Evolutionary conservation across 2,888 invertebrate species (phyloP), one percentile per base, ranked within the genome.

Genomic region (Platycnemis pennipes): DNA sequence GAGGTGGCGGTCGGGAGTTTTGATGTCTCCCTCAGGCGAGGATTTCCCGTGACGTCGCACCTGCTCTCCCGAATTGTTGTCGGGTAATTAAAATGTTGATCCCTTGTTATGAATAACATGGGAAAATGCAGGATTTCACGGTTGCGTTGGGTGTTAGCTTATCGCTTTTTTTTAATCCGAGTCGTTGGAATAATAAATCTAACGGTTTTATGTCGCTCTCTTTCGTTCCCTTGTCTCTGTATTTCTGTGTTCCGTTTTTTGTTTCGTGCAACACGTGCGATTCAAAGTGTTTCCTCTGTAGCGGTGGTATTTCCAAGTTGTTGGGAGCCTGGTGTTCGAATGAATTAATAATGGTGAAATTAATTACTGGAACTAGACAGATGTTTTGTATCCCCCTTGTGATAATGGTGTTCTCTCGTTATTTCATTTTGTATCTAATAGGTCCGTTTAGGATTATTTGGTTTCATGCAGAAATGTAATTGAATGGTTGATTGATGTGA

Each of bases 161-260:
- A 44, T 87, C 87, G 11, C n/a, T 44, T 37, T 86, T 87, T 45
- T n/a, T 44, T 26, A 87, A 87, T n/a, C 44, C 45, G n/a, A 44
- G 87, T 87, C 69, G 31, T n/a, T 87, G 44, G 44, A 87, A 44
- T 87, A 87, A 87, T 87, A 45, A 87, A 87, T 87, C 69, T 77
- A 77, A 87, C 44, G n/a, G 87, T 45, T 87, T 87, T 87, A 44
- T 46, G 87, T n/a, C 26, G 26, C 26, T 87, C n/a, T 45, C 46
- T 87, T n/a, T 1, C 87, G 13, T 86, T 22, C 1, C 13, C 44
- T 45, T 44, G 87, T 7, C 31, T 5, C 87, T 8, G 13, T 86
- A 37, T 44, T 86, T 37, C 16, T 7, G 26, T 86, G 37, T 44
- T 19, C 31, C 26, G 86, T 86, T 44, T 86, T 86, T 56, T n/a